phyloP scores from a whole-genome alignment of 2,888 invertebrate species.

The Sphecodes monilicornis region DNA sequence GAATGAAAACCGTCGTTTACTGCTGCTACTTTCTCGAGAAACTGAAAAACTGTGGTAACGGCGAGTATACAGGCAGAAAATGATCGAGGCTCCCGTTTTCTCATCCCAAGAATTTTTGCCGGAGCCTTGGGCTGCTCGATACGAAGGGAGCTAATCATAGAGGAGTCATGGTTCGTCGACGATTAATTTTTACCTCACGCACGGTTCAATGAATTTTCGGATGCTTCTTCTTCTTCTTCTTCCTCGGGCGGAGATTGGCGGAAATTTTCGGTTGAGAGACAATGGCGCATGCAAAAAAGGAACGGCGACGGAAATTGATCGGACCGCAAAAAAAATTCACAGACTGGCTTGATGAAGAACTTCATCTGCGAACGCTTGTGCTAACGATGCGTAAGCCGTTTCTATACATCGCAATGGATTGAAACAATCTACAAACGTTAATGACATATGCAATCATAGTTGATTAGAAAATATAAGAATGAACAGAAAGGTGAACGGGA shows the following conservation, averaged over 20 bases:
- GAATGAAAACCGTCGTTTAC: not conserved
- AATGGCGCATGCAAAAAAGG: not conserved
- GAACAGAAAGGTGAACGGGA: no score
- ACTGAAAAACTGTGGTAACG: not conserved
- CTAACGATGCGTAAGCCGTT: no score
- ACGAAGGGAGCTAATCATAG: not conserved
- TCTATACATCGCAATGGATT: no score
- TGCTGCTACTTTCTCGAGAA: not conserved
- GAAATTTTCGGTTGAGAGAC: constrained; percentile 19
- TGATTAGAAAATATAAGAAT: no score
- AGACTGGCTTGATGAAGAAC: not conserved
- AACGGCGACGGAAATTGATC: not conserved
- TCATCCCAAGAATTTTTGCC: constrained; percentile 13
- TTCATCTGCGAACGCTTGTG: not conserved
- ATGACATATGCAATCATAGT: no score
- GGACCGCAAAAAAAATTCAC: not conserved
- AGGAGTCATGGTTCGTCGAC: constrained; percentile 22
- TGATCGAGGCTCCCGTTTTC: not conserved
- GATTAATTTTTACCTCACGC: constrained; percentile 41
- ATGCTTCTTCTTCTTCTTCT: not conserved
- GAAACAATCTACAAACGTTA: no score
- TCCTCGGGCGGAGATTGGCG: not conserved
- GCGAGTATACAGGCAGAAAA: not conserved
- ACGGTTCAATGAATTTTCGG: not conserved
- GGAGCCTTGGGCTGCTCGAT: not conserved